Conservation (phyloP, 2,113 vertebrate genomes). For the Thalassarche chlororhynchos region DNA sequence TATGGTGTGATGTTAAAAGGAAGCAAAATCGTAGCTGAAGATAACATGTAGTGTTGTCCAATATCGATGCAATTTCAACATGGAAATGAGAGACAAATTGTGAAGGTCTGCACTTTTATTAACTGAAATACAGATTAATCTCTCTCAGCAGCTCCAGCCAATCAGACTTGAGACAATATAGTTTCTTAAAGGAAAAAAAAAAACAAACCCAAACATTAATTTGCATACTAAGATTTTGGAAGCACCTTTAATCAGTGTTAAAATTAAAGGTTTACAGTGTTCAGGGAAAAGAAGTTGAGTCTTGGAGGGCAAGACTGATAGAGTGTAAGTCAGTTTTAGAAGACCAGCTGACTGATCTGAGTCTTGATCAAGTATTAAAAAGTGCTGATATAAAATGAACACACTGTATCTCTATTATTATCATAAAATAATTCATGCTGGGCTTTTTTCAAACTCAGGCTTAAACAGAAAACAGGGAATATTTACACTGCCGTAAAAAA, state of each 20-base stretch:
- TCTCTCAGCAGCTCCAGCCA: not conserved
- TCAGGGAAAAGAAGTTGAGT: not conserved
- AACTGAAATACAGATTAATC: not conserved
- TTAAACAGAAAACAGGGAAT: not conserved
- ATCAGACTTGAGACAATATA: not conserved
- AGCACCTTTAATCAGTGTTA: not conserved
- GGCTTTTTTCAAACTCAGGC: not conserved
- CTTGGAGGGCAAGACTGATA: not conserved
- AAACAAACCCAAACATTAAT: not conserved
- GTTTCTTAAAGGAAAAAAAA: not conserved
- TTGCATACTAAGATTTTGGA: not conserved
- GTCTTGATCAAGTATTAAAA: not conserved
- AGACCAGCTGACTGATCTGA: not conserved
- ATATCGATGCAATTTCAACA: not conserved
- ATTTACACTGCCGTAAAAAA: not conserved
- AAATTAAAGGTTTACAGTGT: not conserved
- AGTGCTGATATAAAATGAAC: not conserved
- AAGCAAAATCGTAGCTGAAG: not conserved
- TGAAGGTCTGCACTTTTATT: not conserved
- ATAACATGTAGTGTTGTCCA: not conserved
- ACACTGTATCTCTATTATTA: not conserved
- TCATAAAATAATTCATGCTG: not conserved
- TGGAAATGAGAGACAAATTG: not conserved
- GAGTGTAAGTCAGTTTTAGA: not conserved
- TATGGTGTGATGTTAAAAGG: not conserved